Base-by-base conservation (phyloP, 2,113 vertebrate species). In the Dicaeum eximium region DNA sequence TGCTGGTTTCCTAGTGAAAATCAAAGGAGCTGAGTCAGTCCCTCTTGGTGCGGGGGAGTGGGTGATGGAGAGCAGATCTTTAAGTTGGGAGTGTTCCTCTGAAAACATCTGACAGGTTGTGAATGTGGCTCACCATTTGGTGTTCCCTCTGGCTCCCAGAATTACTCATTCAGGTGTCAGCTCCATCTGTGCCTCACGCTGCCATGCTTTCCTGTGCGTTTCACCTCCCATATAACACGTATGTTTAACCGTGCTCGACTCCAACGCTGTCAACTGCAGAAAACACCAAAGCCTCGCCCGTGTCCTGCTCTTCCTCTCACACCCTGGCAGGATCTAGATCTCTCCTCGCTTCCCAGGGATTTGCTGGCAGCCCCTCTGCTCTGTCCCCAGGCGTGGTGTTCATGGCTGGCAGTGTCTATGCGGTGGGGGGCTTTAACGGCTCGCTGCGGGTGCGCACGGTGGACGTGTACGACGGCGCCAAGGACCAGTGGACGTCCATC, bases 361-460 rank as follows among this genome's bases (percentile, higher is more conserved):
- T 57, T 37, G 37, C 50, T 2, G 3, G 33, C 4, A 28, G 4
- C 1, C 35, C 51, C 35, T 78, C 23, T 87, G 35, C 64, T 51
- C 50, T 85, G 12, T 13, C 22, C 2, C 3, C 96, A 99, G 99
- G 99, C 31, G 99, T 99, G 93, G 99, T 99, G 31, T 99, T 98
- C 79, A 98, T 99, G 98, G 98, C 98, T 4, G 99, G 99, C 74
- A 98, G 97, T 0, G 99, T 99, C 67, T 99, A 98, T 5, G 99
- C 99, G 0, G 99, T 99, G 2, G 99, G 99, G 1, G 99, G 99
- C 15, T 99, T 99, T 48, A 99, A 99, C 1, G 99, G 99, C 18
- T 99, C 99, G 0, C 93, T 99, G 69, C 97, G 99, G 22, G 99
- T 99, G 50, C 98, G 99, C 67, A 99, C 99, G 0, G 99, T 99